These are phyloP conservation scores for Girardinus metallicus DNA, from an alignment of 2,797 vertebrate species.

Conservation along the genomic window DNA sequence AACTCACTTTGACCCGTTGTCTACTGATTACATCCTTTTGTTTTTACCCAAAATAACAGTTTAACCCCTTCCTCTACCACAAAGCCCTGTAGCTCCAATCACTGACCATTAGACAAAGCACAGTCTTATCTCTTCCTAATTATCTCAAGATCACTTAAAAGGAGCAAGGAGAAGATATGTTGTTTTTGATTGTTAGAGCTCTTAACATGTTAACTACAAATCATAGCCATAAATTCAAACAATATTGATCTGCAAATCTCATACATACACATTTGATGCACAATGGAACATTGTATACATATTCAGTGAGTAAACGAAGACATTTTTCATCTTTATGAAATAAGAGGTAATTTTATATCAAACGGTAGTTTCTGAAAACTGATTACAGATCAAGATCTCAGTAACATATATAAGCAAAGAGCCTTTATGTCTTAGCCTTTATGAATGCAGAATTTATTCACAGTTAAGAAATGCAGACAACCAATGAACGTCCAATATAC, in stretches of 20 bases:
- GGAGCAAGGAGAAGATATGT: background rate
- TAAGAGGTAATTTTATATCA: background rate
- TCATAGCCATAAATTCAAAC: background rate
- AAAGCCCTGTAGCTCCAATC: conserved; percentile 20
- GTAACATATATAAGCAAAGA: no score
- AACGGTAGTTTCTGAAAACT: background rate
- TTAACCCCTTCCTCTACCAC: conserved; percentile 4
- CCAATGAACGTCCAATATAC: no score
- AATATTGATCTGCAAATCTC: background rate
- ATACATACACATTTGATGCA: background rate
- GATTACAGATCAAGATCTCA: no score
- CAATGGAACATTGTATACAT: background rate
- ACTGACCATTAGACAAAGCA: conserved; percentile 6
- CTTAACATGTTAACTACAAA: background rate
- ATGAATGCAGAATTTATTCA: no score
- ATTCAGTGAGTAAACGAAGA: background rate
- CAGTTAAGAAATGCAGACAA: no score
- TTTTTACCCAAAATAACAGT: conserved; percentile 30
- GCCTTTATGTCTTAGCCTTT: no score
- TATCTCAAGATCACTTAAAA: background rate
- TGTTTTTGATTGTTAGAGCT: background rate
- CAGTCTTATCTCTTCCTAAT: background rate
- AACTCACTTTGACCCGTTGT: conserved; percentile 47
- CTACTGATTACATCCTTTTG: conserved; percentile 47
- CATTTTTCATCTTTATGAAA: background rate